Percentiles rank a stretch among this genome's conserved stretches.
Conservation (phyloP, 1,140 invertebrate genomes). For the Andrena cerasifolii region DNA sequence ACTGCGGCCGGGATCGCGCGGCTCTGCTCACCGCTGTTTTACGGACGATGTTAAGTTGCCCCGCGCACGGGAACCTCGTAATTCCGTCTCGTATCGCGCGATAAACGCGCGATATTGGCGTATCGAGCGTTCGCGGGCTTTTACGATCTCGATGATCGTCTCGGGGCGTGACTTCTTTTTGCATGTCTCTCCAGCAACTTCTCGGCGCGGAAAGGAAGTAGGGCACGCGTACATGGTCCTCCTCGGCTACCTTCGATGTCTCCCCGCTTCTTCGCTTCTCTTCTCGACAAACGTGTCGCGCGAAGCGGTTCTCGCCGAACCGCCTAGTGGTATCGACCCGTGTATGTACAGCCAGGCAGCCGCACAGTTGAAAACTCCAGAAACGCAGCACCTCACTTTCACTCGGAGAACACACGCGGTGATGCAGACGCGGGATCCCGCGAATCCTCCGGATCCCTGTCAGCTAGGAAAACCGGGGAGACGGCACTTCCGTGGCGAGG, state of each 20-base stretch:
- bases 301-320: too few relatives aligned
- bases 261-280: too few relatives aligned
- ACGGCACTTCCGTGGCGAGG: conserved; percentile 45
- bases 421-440: background rate
- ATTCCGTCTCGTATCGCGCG: conserved; percentile 20
- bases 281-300: too few relatives aligned
- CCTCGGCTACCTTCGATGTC: too few relatives aligned
- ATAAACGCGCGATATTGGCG: conserved; percentile 13
- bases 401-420: background rate
- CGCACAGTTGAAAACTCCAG: too few relatives aligned
- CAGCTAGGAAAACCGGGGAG: background rate
- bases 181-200: background rate
- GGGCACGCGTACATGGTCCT: too few relatives aligned
- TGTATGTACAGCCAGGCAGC: too few relatives aligned
- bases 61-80: conserved; percentile 28
- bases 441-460: background rate
- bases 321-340: too few relatives aligned
- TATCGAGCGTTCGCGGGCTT: conserved; percentile 23
- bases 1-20: conserved; percentile 14
- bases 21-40: conserved; percentile 5
- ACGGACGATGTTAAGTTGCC: conserved; percentile 21
- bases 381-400: background rate
- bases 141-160: conserved; percentile 35
- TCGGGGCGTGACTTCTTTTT: conserved; percentile 36
- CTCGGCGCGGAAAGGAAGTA: background rate